Base-by-base conservation (phyloP, 1,140 invertebrate species). In the Heliconius nattereri region DNA sequence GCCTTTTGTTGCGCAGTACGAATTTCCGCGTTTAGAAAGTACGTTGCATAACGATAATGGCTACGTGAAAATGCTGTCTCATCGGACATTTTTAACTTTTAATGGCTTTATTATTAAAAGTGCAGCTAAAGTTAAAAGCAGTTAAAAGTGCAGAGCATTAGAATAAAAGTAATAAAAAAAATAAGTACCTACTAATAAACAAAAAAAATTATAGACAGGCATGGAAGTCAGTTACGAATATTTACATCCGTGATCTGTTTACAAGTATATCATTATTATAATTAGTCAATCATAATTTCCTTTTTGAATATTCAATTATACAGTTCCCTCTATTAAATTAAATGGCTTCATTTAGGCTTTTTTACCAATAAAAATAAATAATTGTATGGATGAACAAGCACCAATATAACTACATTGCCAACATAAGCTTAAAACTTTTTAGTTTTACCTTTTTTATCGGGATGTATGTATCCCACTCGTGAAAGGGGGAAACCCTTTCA, bases 11-110 rank as follows among this genome's bases (percentile, higher is more conserved):
- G 74, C 73, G 73, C 29, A 45, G 54, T 57, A 73, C 45, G 54
- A 76, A 75, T 76, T 75, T 76, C 74, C 70, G 35, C 40, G 76
- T 73, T 60, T 78, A 78, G 78, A 78, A 78, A 78, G 78, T 75
- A 37, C 74, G 52, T 75, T 75, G 32, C 74, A 37, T 75, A 75
- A 75, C 29, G 6, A 35, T 26, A 66, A 40, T 8, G 54, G 23
- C 32, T 37, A n/a, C 71, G 71, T 72, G 71, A 72, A 72, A 37
- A 72, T 26, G 71, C 37, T 40, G 20, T 40, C 19, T 72, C 37
- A 37, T 35, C 52, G 54, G 32, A 37, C 54, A 52, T 54, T 52
- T 66, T 66, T 29, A 29, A 29, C 26, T 66, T 66, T 26, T 29
- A 66, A 66, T 29, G 19, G 11, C 57, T 45, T 45, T 45, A 45